Conservation (phyloP, 2,797 vertebrate genomes). For the Furcifer pardalis region DNA sequence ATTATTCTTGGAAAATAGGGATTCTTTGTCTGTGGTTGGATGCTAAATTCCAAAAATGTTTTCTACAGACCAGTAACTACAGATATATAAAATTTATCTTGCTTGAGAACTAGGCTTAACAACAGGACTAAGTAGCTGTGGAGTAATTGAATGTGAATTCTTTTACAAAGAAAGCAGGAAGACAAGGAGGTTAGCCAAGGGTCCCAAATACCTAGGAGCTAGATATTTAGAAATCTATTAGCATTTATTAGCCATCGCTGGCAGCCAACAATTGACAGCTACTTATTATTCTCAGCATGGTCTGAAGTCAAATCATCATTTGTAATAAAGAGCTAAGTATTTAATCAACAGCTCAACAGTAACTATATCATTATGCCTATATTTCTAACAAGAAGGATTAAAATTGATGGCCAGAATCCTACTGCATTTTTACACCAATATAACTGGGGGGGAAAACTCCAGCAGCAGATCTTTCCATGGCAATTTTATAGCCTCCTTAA, state of each 20-base stretch:
- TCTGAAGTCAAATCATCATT: not conserved
- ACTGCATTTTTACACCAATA: no score
- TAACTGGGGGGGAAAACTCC: no score
- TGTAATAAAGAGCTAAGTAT: not conserved
- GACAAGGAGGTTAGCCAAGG: not conserved
- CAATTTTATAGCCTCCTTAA: not conserved
- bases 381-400: not conserved
- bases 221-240: not conserved
- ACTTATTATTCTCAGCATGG: not conserved
- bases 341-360: not conserved
- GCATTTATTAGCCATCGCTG: not conserved
- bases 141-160: accelerated
- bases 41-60: conserved; percentile 15
- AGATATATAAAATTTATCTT: conserved; percentile 7
- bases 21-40: conserved; percentile 34
- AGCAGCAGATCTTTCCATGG: no score
- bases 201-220: not conserved
- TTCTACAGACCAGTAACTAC: conserved; percentile 30
- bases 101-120: not conserved
- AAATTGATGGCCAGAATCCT: no score
- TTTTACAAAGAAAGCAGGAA: not conserved
- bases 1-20: not conserved
- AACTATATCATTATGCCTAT: not conserved
- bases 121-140: not conserved
- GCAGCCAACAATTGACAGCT: not conserved